Evolutionary conservation across 2,888 invertebrate species (phyloP), one percentile per base, ranked within the genome.

Genomic region (Lingula anatina): DNA sequence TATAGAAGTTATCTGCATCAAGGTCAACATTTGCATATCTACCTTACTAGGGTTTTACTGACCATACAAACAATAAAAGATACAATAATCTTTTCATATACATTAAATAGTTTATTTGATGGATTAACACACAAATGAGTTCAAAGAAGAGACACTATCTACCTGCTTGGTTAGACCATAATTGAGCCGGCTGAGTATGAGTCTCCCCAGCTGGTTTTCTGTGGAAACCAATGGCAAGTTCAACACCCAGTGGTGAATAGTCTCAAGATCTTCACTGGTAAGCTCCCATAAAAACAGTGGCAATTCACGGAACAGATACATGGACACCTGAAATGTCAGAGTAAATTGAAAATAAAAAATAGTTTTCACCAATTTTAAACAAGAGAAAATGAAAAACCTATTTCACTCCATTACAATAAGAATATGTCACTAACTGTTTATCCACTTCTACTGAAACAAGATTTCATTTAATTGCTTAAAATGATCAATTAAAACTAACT

Each of bases 281-380:
- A 87, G 85, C 44, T 80, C 78, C 88, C 89, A 90, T 47, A 82
- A 79, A 31, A 83, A 79, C 40, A 89, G 77, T 0, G 86, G 86
- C 40, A 90, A 71, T 44, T 87, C 86, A 66, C 84, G 85, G 61
- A 87, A 87, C 27, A 90, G 78, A 75, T 86, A 87, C 23, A 86
- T 68, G 15, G 83, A 79, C 64, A 81, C 72, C 81, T 82, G 55
- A 5, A 61, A 58, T 15, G 31, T 12, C 9, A 31, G n/a, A 31
- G 31, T 31, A 15, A 31, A 31, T 31, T 12, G 31, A 31, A 31
- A 12, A 31, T 12, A 31, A 31, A n/a, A n/a, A n/a, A n/a, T n/a
- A n/a, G n/a, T n/a, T n/a, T n/a, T n/a, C n/a, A n/a, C n/a, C n/a
- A n/a, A n/a, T n/a, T n/a, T n/a, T n/a, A n/a, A n/a, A n/a, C n/a